Evolutionary conservation across 2,888 invertebrate genomes (phyloP), one percentile per base, ranked within the genome.

Genomic region (Andrena bicolor): DNA sequence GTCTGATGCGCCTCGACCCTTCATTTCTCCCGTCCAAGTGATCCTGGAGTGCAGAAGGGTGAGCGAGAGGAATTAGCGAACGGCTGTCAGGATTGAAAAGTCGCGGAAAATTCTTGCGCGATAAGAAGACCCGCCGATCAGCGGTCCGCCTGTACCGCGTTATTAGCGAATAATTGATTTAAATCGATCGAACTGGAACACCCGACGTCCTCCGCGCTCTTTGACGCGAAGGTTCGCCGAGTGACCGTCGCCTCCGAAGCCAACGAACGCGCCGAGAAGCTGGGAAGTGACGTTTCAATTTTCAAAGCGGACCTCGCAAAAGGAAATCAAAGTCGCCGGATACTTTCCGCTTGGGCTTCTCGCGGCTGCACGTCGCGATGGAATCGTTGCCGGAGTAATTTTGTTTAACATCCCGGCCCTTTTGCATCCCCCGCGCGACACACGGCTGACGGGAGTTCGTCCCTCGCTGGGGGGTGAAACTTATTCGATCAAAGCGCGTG

Each of bases 121-220:
- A 63, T 20, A 53, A 61, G 53, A 16, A 51, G 7, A 4, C 51
- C 41, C 56, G 23, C 23, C 10, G 53, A 76, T 56, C 32, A 16
- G 68, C 56, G 10, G 26, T 16, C 10, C 30, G 48, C 28, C 48
- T 71, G 48, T 56, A 30, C 71, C 53, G n/a, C n/a, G 68, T 78
- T 69, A 78, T 78, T 69, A 73, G 41, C 56, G 64, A 73, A 69
- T 80, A 73, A 73, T 78, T 41, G 49, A 64, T 68, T 80, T 65
- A 78, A 28, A 78, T 58, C 80, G 72, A 72, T 80, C 77, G 77
- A 41, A 41, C 32, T 8, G 28, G 41, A 56, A 66, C 68, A 13
- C 28, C 32, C 20, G 28, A 16, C 53, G 56, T 16, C 63, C 53
- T 13, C 10, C 23, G 32, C 7, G 32, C 28, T 4, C 20, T 61